A percentile compares a stretch with the other conserved stretches of the same genome.
Conservation (phyloP, 2,888 invertebrate species). For the Drosophila greeni region DNA sequence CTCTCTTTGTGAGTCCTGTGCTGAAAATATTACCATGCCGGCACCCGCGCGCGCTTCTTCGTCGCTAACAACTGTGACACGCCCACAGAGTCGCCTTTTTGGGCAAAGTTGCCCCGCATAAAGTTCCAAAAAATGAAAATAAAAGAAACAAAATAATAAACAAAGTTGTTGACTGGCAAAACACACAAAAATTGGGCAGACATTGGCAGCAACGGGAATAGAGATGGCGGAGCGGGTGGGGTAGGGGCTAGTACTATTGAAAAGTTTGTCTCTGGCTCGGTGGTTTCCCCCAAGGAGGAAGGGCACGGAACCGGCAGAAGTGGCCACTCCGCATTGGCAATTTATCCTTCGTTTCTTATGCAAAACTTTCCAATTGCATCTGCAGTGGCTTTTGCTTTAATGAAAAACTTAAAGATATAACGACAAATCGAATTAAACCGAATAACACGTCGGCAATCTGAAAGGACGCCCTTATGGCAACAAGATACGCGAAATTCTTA, state of each 20-base stretch:
- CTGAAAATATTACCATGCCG: conserved; percentile 61
- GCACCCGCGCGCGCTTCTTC: conserved; percentile 11
- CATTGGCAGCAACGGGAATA: conserved; percentile 41
- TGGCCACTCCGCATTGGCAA: conserved; percentile 47
- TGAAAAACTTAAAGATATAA: conserved; percentile 39
- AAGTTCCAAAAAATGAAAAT: conserved; percentile 56
- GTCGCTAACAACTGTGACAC: conserved; percentile 57
- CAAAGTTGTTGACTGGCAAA: conserved; percentile 62
- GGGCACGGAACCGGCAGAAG: neutral
- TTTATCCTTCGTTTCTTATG: conserved; percentile 46
- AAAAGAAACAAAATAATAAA: conserved; percentile 44
- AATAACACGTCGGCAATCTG: conserved; percentile 13
- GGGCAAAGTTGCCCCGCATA: conserved; percentile 59
- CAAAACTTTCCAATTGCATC: conserved; percentile 47
- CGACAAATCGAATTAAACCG: conserved; percentile 38
- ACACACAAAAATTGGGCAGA: conserved; percentile 48
- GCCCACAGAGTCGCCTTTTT: conserved; percentile 37
- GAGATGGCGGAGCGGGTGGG: conserved; percentile 10
- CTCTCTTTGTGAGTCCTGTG: conserved; percentile 31
- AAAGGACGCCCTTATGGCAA: neutral
- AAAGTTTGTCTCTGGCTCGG: conserved; percentile 58
- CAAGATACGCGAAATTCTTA: conserved; percentile 2
- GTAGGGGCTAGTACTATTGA: conserved; percentile 45
- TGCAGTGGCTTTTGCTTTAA: conserved; percentile 43
- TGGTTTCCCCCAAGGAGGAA: conserved; percentile 16